Evolutionary conservation across 2,888 invertebrate species (phyloP).

Genomic region (Caenorhabditis sinica): DNA sequence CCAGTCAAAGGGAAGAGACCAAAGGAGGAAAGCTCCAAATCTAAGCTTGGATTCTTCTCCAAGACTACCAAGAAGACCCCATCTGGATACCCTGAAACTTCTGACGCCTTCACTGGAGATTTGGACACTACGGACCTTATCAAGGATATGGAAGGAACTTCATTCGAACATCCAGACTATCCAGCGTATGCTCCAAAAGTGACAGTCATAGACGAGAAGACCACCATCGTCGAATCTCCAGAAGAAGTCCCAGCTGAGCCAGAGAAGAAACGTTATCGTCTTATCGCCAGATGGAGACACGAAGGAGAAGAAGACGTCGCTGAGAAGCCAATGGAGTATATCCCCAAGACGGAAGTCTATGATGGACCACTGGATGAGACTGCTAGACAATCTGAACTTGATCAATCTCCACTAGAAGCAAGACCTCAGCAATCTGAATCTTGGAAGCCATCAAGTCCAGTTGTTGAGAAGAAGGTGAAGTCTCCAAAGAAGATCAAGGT

Average conservation of each 20-base stretch:
- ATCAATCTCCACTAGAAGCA: constrained; percentile 50
- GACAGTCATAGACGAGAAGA: background rate
- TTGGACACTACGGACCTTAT: constrained; percentile 38
- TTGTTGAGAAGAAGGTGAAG: constrained; percentile 34
- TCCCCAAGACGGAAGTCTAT: constrained; percentile 58
- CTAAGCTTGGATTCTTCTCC: constrained; percentile 27
- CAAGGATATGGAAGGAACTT: constrained; percentile 41
- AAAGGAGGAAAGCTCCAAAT: constrained; percentile 28
- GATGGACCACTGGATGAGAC: constrained; percentile 64
- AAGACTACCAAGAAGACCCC: constrained; percentile 33
- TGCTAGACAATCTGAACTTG: constrained; percentile 41
- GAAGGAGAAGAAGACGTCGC: constrained; percentile 70
- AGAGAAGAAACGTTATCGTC: constrained; percentile 31
- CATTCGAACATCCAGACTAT: constrained; percentile 47
- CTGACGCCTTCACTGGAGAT: constrained; percentile 58
- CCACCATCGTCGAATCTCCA: background rate
- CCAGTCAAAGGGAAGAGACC: constrained; percentile 20
- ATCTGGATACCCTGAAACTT: constrained; percentile 39
- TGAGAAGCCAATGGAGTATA: constrained; percentile 60
- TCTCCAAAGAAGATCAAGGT: constrained; percentile 32
- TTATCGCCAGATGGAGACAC: constrained; percentile 62
- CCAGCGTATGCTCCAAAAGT: constrained; percentile 44
- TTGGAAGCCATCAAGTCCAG: constrained; percentile 35
- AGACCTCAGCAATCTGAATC: constrained; percentile 14
- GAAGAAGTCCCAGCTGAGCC: background rate